Conservation (phyloP, 2,888 invertebrate genomes). For the Chironomus riparius region DNA sequence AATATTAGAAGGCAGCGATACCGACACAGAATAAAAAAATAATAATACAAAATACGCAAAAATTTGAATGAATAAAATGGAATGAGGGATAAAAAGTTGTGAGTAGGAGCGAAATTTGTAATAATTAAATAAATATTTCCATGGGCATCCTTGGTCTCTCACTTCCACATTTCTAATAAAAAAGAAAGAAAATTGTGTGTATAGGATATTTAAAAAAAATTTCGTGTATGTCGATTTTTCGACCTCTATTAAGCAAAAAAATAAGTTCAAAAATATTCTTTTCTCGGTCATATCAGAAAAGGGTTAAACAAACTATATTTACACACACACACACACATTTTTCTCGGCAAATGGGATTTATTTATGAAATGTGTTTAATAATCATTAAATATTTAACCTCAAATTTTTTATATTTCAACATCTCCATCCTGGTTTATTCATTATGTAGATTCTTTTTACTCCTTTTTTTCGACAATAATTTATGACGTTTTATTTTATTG, state of each 20-base stretch:
- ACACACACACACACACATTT: neutral
- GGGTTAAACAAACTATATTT: neutral
- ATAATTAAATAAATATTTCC: constrained; percentile 27
- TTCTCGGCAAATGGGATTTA: neutral
- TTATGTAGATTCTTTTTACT: neutral
- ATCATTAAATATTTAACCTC: constrained; percentile 26
- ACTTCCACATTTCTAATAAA: neutral
- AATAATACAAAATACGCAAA: neutral
- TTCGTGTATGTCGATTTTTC: constrained; percentile 14
- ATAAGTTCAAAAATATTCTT: neutral
- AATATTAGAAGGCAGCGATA: constrained; percentile 3
- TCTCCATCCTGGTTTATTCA: too few species aligned
- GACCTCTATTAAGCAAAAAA: constrained; percentile 10
- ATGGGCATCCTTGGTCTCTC: neutral
- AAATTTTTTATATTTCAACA: neutral
- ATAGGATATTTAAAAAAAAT: neutral
- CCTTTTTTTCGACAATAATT: neutral
- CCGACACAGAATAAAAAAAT: neutral
- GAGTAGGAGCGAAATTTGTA: constrained; percentile 5
- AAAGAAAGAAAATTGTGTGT: neutral
- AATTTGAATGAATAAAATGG: neutral
- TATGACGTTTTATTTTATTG: too few species aligned
- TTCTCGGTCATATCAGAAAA: neutral
- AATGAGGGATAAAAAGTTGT: neutral
- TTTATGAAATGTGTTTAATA: constrained; percentile 16